Conservation (phyloP, 1,140 invertebrate species). For the Ceratina japonica region DNA sequence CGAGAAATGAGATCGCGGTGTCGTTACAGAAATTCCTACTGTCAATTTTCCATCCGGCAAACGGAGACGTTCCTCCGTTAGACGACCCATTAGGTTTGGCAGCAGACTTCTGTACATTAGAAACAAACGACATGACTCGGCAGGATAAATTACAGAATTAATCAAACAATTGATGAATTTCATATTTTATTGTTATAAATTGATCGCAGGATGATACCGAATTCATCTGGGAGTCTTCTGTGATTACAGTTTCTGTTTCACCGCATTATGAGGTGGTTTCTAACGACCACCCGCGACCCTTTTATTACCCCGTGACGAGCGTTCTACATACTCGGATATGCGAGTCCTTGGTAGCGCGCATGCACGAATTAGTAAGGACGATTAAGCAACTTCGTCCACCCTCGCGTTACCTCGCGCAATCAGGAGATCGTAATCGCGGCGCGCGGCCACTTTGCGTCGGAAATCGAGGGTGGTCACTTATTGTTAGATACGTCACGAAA, state of each 20-base stretch:
- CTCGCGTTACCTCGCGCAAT: constrained; percentile 35
- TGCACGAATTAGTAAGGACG: constrained; percentile 47
- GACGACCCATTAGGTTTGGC: too few relatives aligned
- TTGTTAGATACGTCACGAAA: constrained; percentile 72
- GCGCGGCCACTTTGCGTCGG: constrained; percentile 76
- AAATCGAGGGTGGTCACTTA: constrained; percentile 74
- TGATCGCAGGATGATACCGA: too few relatives aligned
- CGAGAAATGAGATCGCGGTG: background rate
- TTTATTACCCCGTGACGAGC: constrained; percentile 28
- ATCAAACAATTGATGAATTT: too few relatives aligned
- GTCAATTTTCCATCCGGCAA: too few relatives aligned
- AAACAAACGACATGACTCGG: too few relatives aligned
- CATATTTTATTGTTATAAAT: too few relatives aligned
- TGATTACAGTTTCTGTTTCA: background rate
- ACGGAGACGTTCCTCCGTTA: too few relatives aligned
- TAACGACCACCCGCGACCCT: constrained; percentile 5
- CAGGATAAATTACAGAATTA: too few relatives aligned
- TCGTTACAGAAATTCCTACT: too few relatives aligned
- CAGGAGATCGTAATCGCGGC: constrained; percentile 73
- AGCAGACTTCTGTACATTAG: too few relatives aligned
- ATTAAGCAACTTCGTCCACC: constrained; percentile 50
- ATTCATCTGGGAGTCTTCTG: too few relatives aligned
- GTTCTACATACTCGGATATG: background rate
- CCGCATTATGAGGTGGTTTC: background rate
- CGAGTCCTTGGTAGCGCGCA: constrained; percentile 9